These are phyloP conservation scores for Nyctibius grandis DNA, from an alignment of 2,797 vertebrate species.

Conservation along the genomic window DNA sequence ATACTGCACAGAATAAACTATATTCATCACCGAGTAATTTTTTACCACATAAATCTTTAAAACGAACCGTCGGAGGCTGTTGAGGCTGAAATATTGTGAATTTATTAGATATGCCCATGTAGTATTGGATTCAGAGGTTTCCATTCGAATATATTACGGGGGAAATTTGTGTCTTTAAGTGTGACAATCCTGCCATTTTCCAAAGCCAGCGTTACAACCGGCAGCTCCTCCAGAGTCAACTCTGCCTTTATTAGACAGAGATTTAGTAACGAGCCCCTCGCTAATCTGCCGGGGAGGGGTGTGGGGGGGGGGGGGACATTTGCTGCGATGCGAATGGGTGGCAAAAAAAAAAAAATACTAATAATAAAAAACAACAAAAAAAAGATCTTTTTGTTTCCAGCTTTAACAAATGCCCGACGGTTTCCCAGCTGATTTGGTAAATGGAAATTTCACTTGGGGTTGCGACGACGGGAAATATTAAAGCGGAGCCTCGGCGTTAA, in stretches of 20 bases:
- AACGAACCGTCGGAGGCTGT: conserved; percentile 74
- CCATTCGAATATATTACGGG: conserved; percentile 74
- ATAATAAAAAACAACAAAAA: no score
- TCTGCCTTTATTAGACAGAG: conserved; percentile 65
- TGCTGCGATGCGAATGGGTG: conserved; percentile 12
- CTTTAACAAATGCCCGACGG: conserved; percentile 12
- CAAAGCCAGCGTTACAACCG: conserved; percentile 39
- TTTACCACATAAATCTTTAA: conserved; percentile 79
- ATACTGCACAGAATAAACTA: conserved; percentile 76
- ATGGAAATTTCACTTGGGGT: background rate
- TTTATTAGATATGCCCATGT: conserved; percentile 77
- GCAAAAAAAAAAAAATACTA: background rate
- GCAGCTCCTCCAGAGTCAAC: conserved; percentile 64
- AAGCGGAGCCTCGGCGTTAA: background rate
- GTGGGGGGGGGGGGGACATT: conserved; percentile 6
- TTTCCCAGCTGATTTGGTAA: background rate
- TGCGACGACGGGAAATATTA: background rate
- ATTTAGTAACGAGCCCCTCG: conserved; percentile 67
- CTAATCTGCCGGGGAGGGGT: conserved; percentile 35
- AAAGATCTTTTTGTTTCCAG: conserved; percentile 18
- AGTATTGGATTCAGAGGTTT: conserved; percentile 76
- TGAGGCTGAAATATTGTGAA: conserved; percentile 78
- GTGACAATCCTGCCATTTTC: conserved; percentile 69
- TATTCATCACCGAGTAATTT: conserved; percentile 77
- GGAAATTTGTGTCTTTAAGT: conserved; percentile 77